These are phyloP conservation scores for Zapus hudsonius DNA, from an alignment of 2,113 vertebrate species.

Conservation along the genomic window DNA sequence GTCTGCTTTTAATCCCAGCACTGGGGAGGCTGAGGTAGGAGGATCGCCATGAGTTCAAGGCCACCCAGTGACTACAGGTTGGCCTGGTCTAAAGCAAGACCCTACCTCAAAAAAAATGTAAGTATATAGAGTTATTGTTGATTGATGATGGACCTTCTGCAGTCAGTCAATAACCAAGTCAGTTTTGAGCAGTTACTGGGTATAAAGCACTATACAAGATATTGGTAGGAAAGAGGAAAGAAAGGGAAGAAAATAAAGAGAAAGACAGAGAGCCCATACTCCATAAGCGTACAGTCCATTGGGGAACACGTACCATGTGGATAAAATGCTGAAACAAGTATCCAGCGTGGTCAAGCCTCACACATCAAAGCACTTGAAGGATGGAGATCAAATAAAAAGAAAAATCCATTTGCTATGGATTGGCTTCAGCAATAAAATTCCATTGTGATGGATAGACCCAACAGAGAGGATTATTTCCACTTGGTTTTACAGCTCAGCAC, in stretches of 20 bases:
- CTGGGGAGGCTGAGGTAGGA: too few relatives aligned
- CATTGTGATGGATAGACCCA: background rate
- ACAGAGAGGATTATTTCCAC: background rate
- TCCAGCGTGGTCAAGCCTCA: background rate
- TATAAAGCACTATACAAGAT: background rate
- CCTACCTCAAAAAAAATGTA: too few relatives aligned
- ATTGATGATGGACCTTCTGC: background rate
- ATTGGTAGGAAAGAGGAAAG: background rate
- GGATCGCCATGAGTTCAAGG: too few relatives aligned
- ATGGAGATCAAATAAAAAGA: background rate
- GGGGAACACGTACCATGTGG: background rate
- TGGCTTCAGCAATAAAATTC: slow-evolving; percentile 13
- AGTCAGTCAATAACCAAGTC: background rate
- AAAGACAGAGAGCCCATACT: background rate
- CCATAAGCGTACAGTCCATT: background rate
- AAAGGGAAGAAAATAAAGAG: background rate
- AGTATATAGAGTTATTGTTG: background rate
- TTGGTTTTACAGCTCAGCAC: background rate
- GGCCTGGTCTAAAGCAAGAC: too few relatives aligned
- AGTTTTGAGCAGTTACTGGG: background rate
- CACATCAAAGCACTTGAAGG: background rate
- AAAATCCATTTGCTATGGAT: background rate
- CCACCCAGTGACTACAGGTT: too few relatives aligned
- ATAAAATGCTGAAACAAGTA: background rate
- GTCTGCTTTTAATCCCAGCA: too few relatives aligned